Conservation (phyloP, 2,113 vertebrate species). For the Rhinopithecus roxellana region DNA sequence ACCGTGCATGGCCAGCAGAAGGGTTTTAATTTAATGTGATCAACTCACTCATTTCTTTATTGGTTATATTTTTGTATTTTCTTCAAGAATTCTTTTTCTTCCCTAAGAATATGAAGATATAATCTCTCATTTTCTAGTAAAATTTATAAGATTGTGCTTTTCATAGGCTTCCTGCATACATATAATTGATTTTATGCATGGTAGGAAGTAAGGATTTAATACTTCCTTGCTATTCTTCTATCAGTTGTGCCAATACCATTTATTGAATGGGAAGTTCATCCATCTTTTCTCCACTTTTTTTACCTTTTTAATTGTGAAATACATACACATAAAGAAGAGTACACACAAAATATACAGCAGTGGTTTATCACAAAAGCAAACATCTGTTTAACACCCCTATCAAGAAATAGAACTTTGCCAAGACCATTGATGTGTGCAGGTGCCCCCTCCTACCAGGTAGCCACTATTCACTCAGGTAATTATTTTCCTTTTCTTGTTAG, state of each 20-base stretch:
- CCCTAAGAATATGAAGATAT: background rate
- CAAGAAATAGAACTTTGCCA: background rate
- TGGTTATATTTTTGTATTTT: background rate
- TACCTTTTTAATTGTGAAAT: background rate
- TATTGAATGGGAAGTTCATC: background rate
- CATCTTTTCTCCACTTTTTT: constrained; percentile 2
- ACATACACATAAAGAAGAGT: background rate
- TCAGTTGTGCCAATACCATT: background rate
- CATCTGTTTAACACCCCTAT: background rate
- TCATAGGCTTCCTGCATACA: background rate
- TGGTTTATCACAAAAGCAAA: background rate
- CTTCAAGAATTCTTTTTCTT: background rate
- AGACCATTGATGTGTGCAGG: background rate
- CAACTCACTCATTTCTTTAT: background rate
- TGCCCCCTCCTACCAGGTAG: too few species aligned
- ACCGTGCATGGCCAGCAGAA: background rate
- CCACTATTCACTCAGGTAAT: background rate
- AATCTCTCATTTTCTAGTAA: background rate
- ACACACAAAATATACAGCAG: background rate
- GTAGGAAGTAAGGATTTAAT: background rate
- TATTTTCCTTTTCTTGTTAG: background rate
- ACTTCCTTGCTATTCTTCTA: background rate
- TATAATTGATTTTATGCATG: background rate
- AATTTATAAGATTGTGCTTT: background rate
- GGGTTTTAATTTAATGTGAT: background rate